Conservation (phyloP, 2,113 vertebrate genomes). For the Pleuronectes platessa region DNA sequence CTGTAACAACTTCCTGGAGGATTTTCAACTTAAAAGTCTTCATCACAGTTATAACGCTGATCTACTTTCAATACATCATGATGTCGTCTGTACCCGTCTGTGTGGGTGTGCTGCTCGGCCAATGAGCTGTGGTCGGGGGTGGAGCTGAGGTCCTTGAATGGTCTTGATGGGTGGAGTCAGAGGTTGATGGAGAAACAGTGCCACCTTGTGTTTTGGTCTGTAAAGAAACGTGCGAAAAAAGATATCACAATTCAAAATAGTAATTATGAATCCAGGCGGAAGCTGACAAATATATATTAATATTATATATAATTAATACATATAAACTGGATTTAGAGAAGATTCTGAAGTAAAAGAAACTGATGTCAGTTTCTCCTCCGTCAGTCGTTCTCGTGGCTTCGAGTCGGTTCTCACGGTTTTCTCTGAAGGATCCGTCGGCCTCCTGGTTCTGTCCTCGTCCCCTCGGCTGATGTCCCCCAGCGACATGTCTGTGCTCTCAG, state of each 20-base stretch:
- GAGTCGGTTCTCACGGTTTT: slow-evolving; percentile 41
- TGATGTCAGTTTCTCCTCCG: too few relatives aligned
- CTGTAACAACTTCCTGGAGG: background rate
- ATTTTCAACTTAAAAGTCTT: background rate
- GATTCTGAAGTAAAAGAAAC: too few relatives aligned
- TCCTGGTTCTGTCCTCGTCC: slow-evolving; percentile 3
- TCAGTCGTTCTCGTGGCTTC: too few relatives aligned
- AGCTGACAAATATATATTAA: background rate
- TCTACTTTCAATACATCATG: background rate
- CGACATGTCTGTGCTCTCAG: slow-evolving; percentile 17
- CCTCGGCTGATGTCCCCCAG: slow-evolving; percentile 7
- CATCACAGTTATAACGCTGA: too few relatives aligned
- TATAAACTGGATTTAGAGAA: too few relatives aligned
- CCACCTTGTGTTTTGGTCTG: slow-evolving; percentile 33
- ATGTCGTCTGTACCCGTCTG: slow-evolving; percentile 75
- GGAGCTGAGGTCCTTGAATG: slow-evolving; percentile 40
- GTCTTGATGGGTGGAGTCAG: slow-evolving; percentile 42
- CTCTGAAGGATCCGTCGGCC: slow-evolving; percentile 8
- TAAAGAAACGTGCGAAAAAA: background rate
- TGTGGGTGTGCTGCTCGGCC: slow-evolving; percentile 29
- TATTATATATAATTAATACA: too few relatives aligned
- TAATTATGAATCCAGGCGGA: background rate
- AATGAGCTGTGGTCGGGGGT: slow-evolving; percentile 1
- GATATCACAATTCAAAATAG: background rate
- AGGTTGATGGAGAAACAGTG: slow-evolving; percentile 34